phyloP scores from a whole-genome alignment of 2,888 invertebrate genomes.

The Harpalus rubripes region DNA sequence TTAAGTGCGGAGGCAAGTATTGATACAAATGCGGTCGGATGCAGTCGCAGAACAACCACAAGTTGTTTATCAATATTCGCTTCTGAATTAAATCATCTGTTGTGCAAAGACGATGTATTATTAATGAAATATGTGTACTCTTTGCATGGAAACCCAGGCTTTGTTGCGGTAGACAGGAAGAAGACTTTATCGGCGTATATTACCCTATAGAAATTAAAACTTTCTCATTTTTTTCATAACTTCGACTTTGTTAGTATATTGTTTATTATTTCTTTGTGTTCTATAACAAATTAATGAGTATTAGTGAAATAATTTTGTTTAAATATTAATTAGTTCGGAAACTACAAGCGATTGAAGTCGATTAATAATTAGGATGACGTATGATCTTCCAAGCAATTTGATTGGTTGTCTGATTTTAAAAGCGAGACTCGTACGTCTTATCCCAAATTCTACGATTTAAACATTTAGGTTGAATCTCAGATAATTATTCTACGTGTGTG shows the following conservation, averaged over 20 bases:
- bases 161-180: conserved; percentile 8
- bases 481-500: too few species aligned
- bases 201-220: conserved; percentile 45
- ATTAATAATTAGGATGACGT: too few species aligned
- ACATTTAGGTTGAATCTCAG: too few species aligned
- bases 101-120: conserved; percentile 61
- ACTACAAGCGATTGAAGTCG: too few species aligned
- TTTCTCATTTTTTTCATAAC: conserved; percentile 11
- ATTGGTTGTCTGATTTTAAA: too few species aligned
- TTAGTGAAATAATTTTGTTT: too few species aligned
- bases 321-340: too few species aligned
- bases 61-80: conserved; percentile 45
- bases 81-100: conserved; percentile 65
- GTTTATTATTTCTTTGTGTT: too few species aligned
- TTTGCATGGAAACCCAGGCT: conserved; percentile 44
- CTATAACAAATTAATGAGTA: too few species aligned
- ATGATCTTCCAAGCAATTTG: too few species aligned
- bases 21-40: conserved; percentile 26
- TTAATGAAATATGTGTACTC: conserved; percentile 67
- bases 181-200: conserved; percentile 41
- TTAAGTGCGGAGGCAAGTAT: conserved; percentile 65
- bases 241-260: background rate
- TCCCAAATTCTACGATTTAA: too few species aligned
- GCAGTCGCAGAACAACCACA: background rate
- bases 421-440: too few species aligned